A percentile compares a stretch with the other conserved stretches of the same genome.
These are phyloP conservation scores for Cheilosia vernalis DNA, from an alignment of 2,888 invertebrate genomes.

Conservation along the genomic window DNA sequence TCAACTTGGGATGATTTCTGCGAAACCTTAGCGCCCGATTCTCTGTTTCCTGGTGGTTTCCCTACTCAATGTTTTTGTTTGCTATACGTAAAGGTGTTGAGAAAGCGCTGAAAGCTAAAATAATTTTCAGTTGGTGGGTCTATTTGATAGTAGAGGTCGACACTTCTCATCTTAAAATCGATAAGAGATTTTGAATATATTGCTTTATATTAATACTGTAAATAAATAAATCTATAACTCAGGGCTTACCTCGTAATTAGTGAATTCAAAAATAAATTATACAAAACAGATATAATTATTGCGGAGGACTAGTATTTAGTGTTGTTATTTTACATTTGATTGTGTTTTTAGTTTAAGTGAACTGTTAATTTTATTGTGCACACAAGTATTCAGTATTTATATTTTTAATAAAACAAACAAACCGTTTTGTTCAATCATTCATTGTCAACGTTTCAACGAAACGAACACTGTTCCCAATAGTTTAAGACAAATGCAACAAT, in stretches of 20 bases:
- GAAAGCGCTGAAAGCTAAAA: no score
- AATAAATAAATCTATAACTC: conserved; percentile 59
- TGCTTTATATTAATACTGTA: conserved; percentile 12
- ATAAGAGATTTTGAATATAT: conserved; percentile 9
- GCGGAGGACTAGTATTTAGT: conserved; percentile 43
- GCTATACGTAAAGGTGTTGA: no score
- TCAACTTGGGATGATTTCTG: not conserved
- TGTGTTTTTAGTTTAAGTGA: conserved; percentile 39
- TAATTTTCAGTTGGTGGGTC: no score
- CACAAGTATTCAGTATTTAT: conserved; percentile 49
- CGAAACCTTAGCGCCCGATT: not conserved
- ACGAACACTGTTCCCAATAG: not conserved
- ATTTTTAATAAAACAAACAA: conserved; percentile 10
- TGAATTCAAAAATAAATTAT: conserved; percentile 53
- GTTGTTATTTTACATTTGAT: conserved; percentile 36
- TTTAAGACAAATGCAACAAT: not conserved
- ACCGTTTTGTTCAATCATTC: not conserved
- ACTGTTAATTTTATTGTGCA: conserved; percentile 54
- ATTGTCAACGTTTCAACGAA: no score
- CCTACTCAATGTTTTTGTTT: no score
- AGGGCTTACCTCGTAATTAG: conserved; percentile 73
- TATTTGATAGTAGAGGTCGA: no score
- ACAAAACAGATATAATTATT: conserved; percentile 18
- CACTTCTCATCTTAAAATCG: no score
- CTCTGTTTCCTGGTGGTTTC: no score